Conservation (phyloP, 2,113 vertebrate genomes). For the Trinectes maculatus region DNA sequence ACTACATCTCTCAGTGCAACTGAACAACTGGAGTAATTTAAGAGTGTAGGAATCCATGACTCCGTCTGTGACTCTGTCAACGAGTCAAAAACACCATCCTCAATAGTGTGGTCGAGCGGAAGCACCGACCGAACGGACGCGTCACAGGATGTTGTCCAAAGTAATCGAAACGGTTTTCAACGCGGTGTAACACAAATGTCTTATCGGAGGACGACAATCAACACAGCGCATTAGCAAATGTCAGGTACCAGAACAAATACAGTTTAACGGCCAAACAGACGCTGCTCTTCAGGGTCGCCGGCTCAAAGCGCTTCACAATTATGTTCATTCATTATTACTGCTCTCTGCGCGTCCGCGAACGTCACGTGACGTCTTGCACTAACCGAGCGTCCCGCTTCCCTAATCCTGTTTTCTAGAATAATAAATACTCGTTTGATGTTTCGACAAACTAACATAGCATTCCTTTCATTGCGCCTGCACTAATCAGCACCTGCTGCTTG, state of each 20-base stretch:
- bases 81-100: not conserved
- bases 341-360: not conserved
- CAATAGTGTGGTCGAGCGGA: slow-evolving; percentile 1
- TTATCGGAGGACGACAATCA: not conserved
- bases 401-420: too few species aligned
- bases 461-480: slow-evolving; percentile 24
- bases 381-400: slow-evolving; percentile 3
- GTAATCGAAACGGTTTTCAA: not conserved
- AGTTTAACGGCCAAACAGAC: not conserved
- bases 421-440: slow-evolving; percentile 2
- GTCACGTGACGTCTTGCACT: not conserved
- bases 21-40: too few species aligned
- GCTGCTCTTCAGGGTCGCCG: not conserved
- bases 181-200: not conserved
- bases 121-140: not conserved
- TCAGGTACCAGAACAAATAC: not conserved
- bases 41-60: too few species aligned
- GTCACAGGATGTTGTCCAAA: not conserved
- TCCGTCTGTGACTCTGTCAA: too few species aligned
- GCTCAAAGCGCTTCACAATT: not conserved
- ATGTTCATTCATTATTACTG: not conserved
- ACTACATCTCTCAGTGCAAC: too few species aligned
- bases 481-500: slow-evolving; percentile 25
- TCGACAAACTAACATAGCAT: not conserved
- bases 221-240: not conserved